Evolutionary conservation across 2,797 vertebrate genomes (phyloP), one percentile per base, ranked within the genome.

Genomic region (Okamejei kenojei): DNA sequence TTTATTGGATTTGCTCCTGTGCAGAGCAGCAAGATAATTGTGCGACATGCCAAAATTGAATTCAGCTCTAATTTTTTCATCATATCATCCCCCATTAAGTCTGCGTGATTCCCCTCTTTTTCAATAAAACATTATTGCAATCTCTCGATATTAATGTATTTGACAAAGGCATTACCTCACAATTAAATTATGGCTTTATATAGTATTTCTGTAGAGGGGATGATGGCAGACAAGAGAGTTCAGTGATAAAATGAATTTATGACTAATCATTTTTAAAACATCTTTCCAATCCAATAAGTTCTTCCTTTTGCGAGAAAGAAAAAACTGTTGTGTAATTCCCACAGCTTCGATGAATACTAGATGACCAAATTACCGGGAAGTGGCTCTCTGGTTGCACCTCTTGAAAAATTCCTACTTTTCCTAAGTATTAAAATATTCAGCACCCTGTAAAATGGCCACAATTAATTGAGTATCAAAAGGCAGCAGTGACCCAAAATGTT

Each of bases 101-200:
- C 90, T 74, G 90, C n/a, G 71, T 26, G 15, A 92, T 76, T 45
- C 71, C 35, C 54, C 38, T 74, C 38, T 92, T 38, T 74, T 74
- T 23, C 38, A 73, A 29, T 92, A 54, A 54, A 74, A 54, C 38
- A 74, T 92, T 92, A 76, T 92, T 92, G 71, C 90, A 92, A 92
- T 26, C 90, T 76, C 26, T 54, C 35, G 74, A 88, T 54, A 92
- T 92, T 92, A 74, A 92, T 92, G 68, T 54, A 92, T 92, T 92
- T 76, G 90, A 92, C 38, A 92, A 74, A 92, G 54, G 90, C 32
- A 92, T 58, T 35, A 74, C 68, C 54, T 32, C 5, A 29, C 71
- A 92, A 92, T 74, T 92, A 92, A 2, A 92, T 92, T 92, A 92
- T 73, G 23, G 29, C 71, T 92, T 92, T 92, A 74, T 92, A 92